These are phyloP conservation scores for Nebria salina DNA, from an alignment of 2,888 invertebrate genomes.

Conservation along the genomic window DNA sequence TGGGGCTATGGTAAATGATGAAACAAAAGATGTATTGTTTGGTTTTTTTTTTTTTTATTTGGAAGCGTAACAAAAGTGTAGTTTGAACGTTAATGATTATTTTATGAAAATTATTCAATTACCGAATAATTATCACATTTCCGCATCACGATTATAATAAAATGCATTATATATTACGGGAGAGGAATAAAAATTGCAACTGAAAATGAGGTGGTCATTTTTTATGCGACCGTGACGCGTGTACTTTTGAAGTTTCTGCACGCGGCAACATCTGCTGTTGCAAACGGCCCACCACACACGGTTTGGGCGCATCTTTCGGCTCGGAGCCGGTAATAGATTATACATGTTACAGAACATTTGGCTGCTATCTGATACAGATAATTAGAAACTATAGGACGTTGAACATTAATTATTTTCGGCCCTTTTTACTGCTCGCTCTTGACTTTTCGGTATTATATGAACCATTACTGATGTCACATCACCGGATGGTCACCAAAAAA, in stretches of 20 bases:
- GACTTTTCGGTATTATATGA: constrained; percentile 6
- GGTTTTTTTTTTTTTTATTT: too few relatives aligned
- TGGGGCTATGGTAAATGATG: too few relatives aligned
- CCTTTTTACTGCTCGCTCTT: constrained; percentile 45
- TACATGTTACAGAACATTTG: constrained; percentile 54
- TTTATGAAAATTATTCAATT: background rate
- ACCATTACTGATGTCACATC: constrained; percentile 34
- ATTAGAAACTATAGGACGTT: constrained; percentile 54
- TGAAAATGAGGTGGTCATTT: background rate
- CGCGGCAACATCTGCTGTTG: background rate
- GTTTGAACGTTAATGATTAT: background rate
- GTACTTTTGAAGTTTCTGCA: background rate
- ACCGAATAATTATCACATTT: background rate
- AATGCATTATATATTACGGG: background rate
- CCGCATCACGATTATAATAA: background rate
- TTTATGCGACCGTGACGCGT: background rate
- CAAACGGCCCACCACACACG: background rate
- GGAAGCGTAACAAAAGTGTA: too few relatives aligned
- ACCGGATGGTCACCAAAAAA: constrained; percentile 21
- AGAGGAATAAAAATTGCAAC: background rate
- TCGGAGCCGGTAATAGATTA: constrained; percentile 27
- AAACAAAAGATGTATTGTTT: too few relatives aligned
- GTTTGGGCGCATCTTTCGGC: background rate
- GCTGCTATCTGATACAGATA: constrained; percentile 57
- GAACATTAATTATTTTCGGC: constrained; percentile 56